Evolutionary conservation across 2,797 vertebrate genomes (phyloP), one percentile per base, ranked within the genome.

Genomic region (Urophycis tenuis): DNA sequence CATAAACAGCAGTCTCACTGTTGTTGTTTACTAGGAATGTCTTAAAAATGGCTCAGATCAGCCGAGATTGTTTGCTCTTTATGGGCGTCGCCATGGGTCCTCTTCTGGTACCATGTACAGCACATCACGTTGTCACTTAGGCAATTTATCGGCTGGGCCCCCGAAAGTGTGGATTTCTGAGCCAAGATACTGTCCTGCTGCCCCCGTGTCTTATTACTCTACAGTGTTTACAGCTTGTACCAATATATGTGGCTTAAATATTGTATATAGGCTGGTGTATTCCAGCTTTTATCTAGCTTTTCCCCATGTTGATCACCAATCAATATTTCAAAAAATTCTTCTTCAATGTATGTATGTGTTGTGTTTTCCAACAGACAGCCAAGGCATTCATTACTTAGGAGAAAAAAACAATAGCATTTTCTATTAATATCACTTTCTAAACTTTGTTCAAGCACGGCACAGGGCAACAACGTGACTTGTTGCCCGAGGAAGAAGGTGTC

Each of bases 51-150:
- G 25, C 60, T 12, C 25, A n/a, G 60, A 67, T 67, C 60, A 29
- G 60, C n/a, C 60, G 11, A 67, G 60, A 67, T 29, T 25, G 53
- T 2, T 6, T 3, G 60, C 60, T 29, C 60, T 67, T 67, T 29
- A 67, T 67, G 60, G 60, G 11, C 25, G 60, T 67, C 60, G n/a
- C 60, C 60, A 29, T 67, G 60, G 60, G 60, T 29, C 60, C 25
- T 29, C 25, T 67, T 29, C 60, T 25, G 60, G 60, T 60, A 25
- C 60, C 60, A 67, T 67, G 60, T 29, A 67, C 25, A 67, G 60
- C 60, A 67, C 60, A 67, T 67, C 25, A 67, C 60, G 25, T 67
- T 67, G 60, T 67, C 60, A 67, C 60, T 67, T 67, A 67, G n/a
- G 14, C 25, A 29, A 67, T 67, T 67, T 67, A 67, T 67, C 25